Conservation (phyloP, 2,113 vertebrate genomes). For the Ctenodactylus gundi region DNA sequence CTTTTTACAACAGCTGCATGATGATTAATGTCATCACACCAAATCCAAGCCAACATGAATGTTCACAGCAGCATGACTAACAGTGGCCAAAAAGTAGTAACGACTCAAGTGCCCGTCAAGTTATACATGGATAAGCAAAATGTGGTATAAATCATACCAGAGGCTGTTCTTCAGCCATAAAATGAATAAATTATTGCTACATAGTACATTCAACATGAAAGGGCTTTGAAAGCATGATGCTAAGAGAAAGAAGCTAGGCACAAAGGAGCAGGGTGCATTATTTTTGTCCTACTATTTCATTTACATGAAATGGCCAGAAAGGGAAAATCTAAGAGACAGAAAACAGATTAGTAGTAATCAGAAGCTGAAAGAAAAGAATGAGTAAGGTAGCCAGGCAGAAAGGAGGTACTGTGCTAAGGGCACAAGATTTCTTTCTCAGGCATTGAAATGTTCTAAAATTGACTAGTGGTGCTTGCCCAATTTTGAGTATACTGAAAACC, state of each 20-base stretch:
- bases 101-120: background rate
- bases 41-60: slow-evolving; percentile 13
- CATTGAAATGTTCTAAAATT: slow-evolving; percentile 23
- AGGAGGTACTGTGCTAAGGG: background rate
- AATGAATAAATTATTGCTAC: background rate
- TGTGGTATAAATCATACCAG: background rate
- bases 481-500: background rate
- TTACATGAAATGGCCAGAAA: background rate
- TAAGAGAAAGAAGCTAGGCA: background rate
- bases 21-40: slow-evolving; percentile 1
- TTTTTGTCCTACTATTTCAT: no score
- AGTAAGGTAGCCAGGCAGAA: background rate
- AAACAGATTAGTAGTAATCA: slow-evolving; percentile 1
- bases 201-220: background rate
- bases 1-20: slow-evolving; percentile 30
- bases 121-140: background rate
- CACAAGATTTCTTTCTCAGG: background rate
- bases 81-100: slow-evolving; percentile 15
- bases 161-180: background rate
- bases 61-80: slow-evolving; percentile 19
- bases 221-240: background rate
- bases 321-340: background rate
- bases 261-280: background rate
- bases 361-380: background rate
- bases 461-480: background rate